phyloP scores from a whole-genome alignment of 2,888 invertebrate genomes.

The Rhagonycha fulva region DNA sequence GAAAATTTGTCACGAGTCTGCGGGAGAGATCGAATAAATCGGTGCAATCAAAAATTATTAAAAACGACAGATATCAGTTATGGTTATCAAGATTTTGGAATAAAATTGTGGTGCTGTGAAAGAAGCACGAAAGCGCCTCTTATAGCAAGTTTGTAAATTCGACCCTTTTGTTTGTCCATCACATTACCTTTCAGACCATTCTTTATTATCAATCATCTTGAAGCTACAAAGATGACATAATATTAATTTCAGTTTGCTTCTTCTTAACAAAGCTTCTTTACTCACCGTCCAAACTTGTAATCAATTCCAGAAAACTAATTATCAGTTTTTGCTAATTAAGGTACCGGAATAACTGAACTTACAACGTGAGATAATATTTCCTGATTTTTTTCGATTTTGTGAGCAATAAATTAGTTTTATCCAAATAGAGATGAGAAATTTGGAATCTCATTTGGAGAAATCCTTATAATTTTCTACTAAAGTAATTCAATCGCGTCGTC shows the following conservation, averaged over 20 bases:
- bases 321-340: neutral
- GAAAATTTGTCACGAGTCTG: conserved; percentile 14
- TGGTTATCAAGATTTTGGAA: conserved; percentile 44
- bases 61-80: conserved; percentile 35
- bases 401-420: too few species aligned
- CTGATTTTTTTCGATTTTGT: too few species aligned
- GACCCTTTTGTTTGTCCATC: conserved; percentile 42
- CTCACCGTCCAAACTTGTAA: neutral
- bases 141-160: conserved; percentile 47
- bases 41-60: conserved; percentile 33
- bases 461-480: too few species aligned
- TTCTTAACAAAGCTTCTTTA: neutral
- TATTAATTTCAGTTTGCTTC: conserved; percentile 26
- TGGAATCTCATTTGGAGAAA: too few species aligned
- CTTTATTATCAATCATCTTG: conserved; percentile 44
- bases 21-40: conserved; percentile 17
- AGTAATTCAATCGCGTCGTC: too few species aligned
- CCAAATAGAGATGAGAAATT: too few species aligned
- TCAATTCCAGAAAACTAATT: neutral
- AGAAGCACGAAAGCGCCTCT: conserved; percentile 42
- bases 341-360: neutral
- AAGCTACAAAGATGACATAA: conserved; percentile 33
- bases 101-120: conserved; percentile 34
- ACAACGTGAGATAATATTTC: neutral
- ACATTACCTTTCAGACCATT: conserved; percentile 36